A percentile compares a stretch with the other conserved stretches of the same genome.
These are phyloP conservation scores for Epistrophe eligans DNA, from an alignment of 2,888 invertebrate species.

Conservation along the genomic window DNA sequence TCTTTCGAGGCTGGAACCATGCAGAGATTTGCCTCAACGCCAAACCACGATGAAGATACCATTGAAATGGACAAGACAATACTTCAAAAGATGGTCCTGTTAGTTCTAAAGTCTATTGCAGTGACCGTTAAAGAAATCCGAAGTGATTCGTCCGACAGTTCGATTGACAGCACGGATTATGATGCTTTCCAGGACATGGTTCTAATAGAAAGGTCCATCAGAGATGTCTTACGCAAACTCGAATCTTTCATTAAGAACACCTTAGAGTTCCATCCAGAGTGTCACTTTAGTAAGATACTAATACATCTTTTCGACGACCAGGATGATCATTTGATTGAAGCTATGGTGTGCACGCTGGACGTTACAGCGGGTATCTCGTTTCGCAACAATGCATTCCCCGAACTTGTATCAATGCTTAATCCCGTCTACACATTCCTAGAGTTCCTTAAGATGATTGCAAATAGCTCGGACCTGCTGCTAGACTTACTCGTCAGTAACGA, in stretches of 20 bases:
- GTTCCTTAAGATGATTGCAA: conserved; percentile 92
- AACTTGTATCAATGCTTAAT: conserved; percentile 92
- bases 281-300: conserved; percentile 93
- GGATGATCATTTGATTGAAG: conserved; percentile 95
- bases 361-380: conserved; percentile 94
- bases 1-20: conserved; percentile 78
- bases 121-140: conserved; percentile 95
- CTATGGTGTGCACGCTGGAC: conserved; percentile 95
- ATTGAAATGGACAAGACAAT: conserved; percentile 89
- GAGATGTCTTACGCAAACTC: conserved; percentile 92
- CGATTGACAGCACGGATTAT: conserved; percentile 92
- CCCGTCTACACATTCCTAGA: conserved; percentile 94
- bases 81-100: conserved; percentile 93
- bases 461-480: conserved; percentile 91
- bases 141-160: conserved; percentile 93
- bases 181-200: conserved; percentile 96
- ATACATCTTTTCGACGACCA: conserved; percentile 95
- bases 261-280: conserved; percentile 94
- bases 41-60: conserved; percentile 75
- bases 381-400: conserved; percentile 91
- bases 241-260: conserved; percentile 92
- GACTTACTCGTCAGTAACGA: conserved; percentile 95
- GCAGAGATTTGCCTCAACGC: conserved; percentile 53
- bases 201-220: conserved; percentile 92
- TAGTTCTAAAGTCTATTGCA: conserved; percentile 94